These are phyloP conservation scores for Drosophila pectinifera DNA, from an alignment of 1,140 invertebrate species.

Conservation along the genomic window DNA sequence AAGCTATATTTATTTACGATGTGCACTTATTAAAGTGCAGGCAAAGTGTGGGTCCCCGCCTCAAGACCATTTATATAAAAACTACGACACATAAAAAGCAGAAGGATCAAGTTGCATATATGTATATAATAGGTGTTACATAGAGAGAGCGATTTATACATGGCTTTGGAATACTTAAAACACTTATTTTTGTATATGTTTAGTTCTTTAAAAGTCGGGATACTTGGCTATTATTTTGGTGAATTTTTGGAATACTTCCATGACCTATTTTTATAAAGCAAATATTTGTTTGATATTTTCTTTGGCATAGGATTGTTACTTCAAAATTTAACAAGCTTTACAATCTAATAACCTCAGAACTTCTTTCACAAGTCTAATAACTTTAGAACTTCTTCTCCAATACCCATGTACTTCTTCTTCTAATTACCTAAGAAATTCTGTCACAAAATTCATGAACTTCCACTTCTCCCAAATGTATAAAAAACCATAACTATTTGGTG, in stretches of 20 bases:
- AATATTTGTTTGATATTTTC: not conserved
- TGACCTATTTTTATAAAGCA: no score
- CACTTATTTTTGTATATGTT: not conserved
- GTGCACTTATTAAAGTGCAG: conserved; percentile 10
- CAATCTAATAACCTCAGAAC: not conserved
- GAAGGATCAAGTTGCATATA: no score
- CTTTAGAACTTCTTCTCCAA: no score
- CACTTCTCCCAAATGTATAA: not conserved
- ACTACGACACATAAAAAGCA: not conserved
- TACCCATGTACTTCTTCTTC: no score
- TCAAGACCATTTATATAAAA: not conserved
- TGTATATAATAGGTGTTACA: no score
- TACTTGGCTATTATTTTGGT: no score
- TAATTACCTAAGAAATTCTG: not conserved
- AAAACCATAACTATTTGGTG: not conserved
- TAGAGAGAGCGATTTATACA: no score
- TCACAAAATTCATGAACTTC: not conserved
- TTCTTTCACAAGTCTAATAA: not conserved
- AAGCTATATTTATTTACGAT: conserved; percentile 10
- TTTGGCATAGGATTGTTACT: no score
- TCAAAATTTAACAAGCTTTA: not conserved
- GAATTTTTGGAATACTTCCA: no score
- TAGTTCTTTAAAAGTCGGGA: no score
- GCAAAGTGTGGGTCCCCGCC: not conserved
- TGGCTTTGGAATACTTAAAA: not conserved